Conservation (phyloP, 1,140 invertebrate species). For the Hesperophylax magnus region DNA sequence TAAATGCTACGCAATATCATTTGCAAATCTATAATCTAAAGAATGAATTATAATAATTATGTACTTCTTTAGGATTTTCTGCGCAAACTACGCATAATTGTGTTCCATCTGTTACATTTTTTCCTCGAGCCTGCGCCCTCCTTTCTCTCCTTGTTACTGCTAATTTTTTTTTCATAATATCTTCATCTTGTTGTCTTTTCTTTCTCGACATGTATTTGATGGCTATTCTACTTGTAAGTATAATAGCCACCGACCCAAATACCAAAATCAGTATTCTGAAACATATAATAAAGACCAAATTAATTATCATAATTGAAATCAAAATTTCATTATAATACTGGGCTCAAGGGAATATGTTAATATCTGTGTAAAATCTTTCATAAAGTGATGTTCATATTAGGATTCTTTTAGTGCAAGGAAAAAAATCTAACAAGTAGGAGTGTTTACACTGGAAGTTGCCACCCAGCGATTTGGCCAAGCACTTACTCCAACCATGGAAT, state of each 20-base stretch:
- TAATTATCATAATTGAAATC: too few relatives aligned
- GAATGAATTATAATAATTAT: constrained; percentile 1
- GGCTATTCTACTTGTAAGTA: constrained; percentile 76
- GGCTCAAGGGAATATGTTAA: too few relatives aligned
- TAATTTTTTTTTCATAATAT: constrained; percentile 73
- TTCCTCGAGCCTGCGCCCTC: constrained; percentile 74
- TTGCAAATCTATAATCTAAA: background rate
- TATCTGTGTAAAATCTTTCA: too few relatives aligned
- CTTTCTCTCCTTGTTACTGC: constrained; percentile 76
- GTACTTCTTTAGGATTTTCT: constrained; percentile 80
- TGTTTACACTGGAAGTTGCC: too few relatives aligned
- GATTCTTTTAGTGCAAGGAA: too few relatives aligned
- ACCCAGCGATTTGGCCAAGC: too few relatives aligned
- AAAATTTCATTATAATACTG: too few relatives aligned
- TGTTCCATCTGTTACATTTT: constrained; percentile 73
- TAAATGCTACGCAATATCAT: too few relatives aligned
- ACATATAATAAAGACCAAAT: constrained; percentile 31
- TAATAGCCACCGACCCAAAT: constrained; percentile 77
- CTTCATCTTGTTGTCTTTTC: constrained; percentile 71
- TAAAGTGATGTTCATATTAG: too few relatives aligned
- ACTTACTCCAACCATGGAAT: too few relatives aligned
- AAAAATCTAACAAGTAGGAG: too few relatives aligned
- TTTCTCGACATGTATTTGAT: constrained; percentile 75
- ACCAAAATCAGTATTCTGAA: constrained; percentile 76
- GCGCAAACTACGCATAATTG: constrained; percentile 84